Conservation (phyloP, 2,888 invertebrate species). For the Papilio elwesi region DNA sequence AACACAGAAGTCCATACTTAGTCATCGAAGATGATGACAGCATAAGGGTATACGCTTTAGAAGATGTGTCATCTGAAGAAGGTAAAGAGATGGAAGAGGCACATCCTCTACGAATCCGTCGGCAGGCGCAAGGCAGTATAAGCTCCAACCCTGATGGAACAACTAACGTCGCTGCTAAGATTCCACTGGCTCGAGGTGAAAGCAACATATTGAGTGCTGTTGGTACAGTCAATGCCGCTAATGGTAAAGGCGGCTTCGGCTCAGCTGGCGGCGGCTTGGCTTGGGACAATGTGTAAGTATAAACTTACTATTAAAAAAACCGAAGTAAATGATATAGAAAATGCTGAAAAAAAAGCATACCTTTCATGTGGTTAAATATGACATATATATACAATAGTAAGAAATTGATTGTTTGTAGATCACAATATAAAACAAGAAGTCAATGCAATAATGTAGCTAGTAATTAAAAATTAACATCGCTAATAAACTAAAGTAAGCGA, state of each 20-base stretch:
- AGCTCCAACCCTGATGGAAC: slow-evolving; percentile 51
- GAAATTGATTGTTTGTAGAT: no score
- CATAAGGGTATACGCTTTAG: slow-evolving; percentile 12
- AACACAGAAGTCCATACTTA: slow-evolving; percentile 15
- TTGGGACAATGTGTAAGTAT: slow-evolving; percentile 56
- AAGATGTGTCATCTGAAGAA: slow-evolving; percentile 2
- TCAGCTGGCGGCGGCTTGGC: slow-evolving; percentile 53
- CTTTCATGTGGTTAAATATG: no score
- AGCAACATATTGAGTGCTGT: slow-evolving; percentile 48
- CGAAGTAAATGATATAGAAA: not conserved
- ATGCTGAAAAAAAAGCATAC: not conserved
- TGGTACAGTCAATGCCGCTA: slow-evolving; percentile 45
- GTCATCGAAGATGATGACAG: slow-evolving; percentile 10
- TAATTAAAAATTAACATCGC: no score
- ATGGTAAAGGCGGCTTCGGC: slow-evolving; percentile 46
- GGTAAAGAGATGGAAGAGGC: not conserved
- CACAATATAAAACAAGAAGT: no score
- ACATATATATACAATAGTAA: no score
- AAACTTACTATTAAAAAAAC: not conserved
- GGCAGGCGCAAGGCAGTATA: slow-evolving; percentile 46
- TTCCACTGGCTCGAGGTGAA: slow-evolving; percentile 47
- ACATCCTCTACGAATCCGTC: slow-evolving; percentile 36
- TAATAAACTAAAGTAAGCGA: no score
- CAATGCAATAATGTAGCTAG: no score
- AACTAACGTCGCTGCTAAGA: slow-evolving; percentile 46